Conservation (phyloP, 2,797 vertebrate species). For the Coendou prehensilis region DNA sequence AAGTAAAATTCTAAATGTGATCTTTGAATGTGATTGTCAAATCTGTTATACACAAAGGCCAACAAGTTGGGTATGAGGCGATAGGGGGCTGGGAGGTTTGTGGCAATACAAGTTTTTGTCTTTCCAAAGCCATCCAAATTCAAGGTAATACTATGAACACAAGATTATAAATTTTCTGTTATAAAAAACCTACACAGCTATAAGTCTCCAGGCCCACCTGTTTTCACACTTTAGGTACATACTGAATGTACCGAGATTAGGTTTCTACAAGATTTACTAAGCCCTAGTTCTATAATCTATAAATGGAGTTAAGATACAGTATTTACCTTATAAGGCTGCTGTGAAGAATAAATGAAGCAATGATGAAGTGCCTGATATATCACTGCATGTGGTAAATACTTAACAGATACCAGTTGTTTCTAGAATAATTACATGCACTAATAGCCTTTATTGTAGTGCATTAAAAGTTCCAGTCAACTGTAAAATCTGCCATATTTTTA, state of each 20-base stretch:
- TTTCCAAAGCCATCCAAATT: constrained; percentile 16
- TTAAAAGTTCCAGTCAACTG: not conserved
- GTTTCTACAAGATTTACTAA: constrained; percentile 22
- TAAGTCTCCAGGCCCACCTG: not conserved
- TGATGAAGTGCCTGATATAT: not conserved
- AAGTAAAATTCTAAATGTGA: constrained; percentile 10
- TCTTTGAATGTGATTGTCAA: not conserved
- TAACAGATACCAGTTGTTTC: not conserved
- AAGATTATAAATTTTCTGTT: constrained; percentile 1
- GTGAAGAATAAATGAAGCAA: not conserved
- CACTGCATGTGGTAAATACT: not conserved
- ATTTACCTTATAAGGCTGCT: not conserved
- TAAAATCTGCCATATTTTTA: constrained; percentile 15
- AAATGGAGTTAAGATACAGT: not conserved
- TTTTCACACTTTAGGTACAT: constrained; percentile 3
- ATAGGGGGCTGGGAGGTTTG: not conserved
- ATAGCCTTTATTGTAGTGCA: not conserved
- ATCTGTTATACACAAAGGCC: not conserved
- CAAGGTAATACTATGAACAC: constrained; percentile 38
- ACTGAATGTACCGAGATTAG: not conserved
- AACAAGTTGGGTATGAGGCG: not conserved
- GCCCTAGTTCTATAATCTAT: not conserved
- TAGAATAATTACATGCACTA: not conserved
- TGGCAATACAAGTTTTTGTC: not conserved
- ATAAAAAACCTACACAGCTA: not conserved